Evolutionary conservation across 1,140 invertebrate species (phyloP), one percentile per base, ranked within the genome.

Genomic region (Oncopodura yosiiana): DNA sequence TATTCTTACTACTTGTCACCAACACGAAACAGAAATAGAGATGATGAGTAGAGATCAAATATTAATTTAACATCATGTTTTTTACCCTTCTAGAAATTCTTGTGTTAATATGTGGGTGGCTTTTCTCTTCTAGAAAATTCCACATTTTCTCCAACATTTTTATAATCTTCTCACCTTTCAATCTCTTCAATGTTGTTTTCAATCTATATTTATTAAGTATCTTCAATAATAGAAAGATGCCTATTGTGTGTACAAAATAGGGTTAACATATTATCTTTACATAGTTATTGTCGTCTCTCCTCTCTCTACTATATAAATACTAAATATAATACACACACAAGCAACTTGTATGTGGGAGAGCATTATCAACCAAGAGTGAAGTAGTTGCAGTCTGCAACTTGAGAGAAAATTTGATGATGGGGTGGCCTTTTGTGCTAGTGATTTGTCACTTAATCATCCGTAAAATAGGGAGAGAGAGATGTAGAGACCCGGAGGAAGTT

Each of bases 381-480:
- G n/a, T n/a, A n/a, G n/a, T 34, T 34, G 6, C 14, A 6, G 6
- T 34, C 30, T 14, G 14, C 6, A 8, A 34, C 30, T 34, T 11
- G 46, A 37, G 14, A 19, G 16, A 38, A 8, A 16, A 37, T 24
- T 38, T 6, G 46, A 49, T 9, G 26, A 41, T 18, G 38, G 38
- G 16, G 26, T 18, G 9, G n/a, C 16, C 12, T 41, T 37, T 51
- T 51, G 49, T 41, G 38, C 34, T 21, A 37, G 23, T 38, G 49
- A 51, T 51, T 51, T 51, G 49, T 51, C 38, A 42, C 37, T 51
- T 51, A 51, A 51, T 51, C 49, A 51, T 42, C 36, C 23, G 27
- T 36, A 51, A 51, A 51, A 51, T 51, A 39, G 36, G 38, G 49
- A 29, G 26, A 24, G 3, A 32, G 8, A 27, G 44, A 42, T 42